A percentile compares a stretch with the other conserved stretches of the same genome.
These are phyloP conservation scores for Drosophila tani DNA, from an alignment of 1,140 invertebrate species.

Conservation along the genomic window DNA sequence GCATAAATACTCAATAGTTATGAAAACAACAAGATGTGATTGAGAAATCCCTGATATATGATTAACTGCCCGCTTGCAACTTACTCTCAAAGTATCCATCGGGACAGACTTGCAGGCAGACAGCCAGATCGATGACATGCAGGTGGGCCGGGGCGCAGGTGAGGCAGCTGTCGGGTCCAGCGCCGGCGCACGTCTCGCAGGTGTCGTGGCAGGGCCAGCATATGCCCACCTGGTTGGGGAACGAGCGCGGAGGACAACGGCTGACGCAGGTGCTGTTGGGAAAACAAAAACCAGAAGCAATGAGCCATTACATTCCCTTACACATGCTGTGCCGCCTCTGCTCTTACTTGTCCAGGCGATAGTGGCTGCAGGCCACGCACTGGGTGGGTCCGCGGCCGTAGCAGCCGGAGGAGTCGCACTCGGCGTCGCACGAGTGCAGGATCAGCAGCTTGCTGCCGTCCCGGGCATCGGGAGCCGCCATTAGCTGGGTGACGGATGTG, in stretches of 20 bases:
- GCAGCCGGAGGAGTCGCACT: constrained; percentile 93
- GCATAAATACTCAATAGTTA: too few relatives aligned
- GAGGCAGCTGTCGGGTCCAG: constrained; percentile 93
- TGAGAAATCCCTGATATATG: too few relatives aligned
- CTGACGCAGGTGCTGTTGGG: constrained; percentile 91
- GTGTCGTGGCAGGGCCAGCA: constrained; percentile 94
- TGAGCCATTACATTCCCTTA: background rate
- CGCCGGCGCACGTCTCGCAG: constrained; percentile 92
- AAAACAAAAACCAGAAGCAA: constrained; percentile 20
- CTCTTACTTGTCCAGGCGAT: constrained; percentile 91
- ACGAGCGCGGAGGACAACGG: constrained; percentile 92
- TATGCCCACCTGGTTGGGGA: constrained; percentile 90
- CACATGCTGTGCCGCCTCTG: background rate
- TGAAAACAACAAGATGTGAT: too few relatives aligned
- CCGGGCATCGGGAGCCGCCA: constrained; percentile 84
- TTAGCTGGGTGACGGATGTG: constrained; percentile 85
- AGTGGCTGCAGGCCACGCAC: constrained; percentile 92
- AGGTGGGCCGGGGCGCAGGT: constrained; percentile 92
- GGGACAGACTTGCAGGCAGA: constrained; percentile 93
- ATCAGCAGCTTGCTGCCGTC: constrained; percentile 87
- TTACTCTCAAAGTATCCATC: constrained; percentile 94
- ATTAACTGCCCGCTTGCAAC: constrained; percentile 39
- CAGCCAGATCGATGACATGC: constrained; percentile 90
- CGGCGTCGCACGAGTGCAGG: constrained; percentile 91
- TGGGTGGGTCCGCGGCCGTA: constrained; percentile 92